Conservation (phyloP, 2,888 invertebrate species). For the Thereva nobilitata region DNA sequence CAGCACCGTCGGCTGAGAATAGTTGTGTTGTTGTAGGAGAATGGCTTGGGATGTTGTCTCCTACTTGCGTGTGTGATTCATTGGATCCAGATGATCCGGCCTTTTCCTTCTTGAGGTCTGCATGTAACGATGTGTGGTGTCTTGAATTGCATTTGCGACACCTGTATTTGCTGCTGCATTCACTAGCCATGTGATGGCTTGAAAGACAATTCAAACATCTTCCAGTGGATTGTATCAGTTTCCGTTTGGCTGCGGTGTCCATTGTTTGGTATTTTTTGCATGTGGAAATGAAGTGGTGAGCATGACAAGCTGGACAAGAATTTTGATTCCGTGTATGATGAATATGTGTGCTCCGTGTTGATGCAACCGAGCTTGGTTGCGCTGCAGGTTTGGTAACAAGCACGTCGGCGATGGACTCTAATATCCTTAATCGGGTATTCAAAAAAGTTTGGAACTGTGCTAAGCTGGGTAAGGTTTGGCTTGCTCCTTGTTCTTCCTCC, state of each 20-base stretch:
- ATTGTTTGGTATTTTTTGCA: constrained; percentile 8
- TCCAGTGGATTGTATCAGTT: background rate
- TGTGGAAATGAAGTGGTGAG: background rate
- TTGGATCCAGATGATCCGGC: too few relatives aligned
- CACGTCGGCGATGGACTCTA: background rate
- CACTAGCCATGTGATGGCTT: background rate
- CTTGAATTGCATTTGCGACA: background rate
- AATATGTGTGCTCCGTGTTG: background rate
- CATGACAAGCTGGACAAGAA: background rate
- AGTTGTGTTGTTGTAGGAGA: background rate
- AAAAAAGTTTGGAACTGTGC: background rate
- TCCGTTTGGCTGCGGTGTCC: background rate
- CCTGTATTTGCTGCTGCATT: constrained; percentile 7
- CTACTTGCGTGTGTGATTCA: too few relatives aligned
- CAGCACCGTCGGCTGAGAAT: too few relatives aligned
- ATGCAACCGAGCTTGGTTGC: background rate
- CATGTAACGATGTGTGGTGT: constrained; percentile 11
- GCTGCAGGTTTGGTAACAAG: background rate
- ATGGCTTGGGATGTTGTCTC: background rate
- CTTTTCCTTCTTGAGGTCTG: background rate
- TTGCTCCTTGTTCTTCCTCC: constrained; percentile 11
- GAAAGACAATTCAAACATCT: background rate
- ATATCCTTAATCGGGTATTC: constrained; percentile 4
- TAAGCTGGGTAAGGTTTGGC: background rate
- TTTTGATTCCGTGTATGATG: background rate